These are phyloP conservation scores for Heliconius himera DNA, from an alignment of 1,140 invertebrate genomes.

Conservation along the genomic window DNA sequence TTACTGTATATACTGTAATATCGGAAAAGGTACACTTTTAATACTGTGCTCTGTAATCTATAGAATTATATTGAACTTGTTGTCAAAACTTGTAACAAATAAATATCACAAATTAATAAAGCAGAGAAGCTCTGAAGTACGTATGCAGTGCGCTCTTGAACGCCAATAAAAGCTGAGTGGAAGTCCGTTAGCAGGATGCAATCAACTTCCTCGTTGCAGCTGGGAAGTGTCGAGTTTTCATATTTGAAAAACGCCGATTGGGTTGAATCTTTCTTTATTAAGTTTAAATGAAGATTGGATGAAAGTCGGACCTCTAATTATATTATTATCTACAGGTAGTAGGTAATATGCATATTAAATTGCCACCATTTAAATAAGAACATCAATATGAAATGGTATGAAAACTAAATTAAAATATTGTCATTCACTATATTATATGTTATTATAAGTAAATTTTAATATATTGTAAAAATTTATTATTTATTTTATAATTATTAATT, in stretches of 20 bases:
- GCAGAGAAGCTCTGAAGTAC: neutral
- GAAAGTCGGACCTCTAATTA: neutral
- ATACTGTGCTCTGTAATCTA: too few relatives aligned
- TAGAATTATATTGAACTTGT: too few relatives aligned
- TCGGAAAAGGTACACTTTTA: too few relatives aligned
- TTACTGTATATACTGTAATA: too few relatives aligned
- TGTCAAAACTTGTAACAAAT: neutral
- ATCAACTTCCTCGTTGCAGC: conserved; percentile 34
- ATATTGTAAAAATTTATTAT: neutral
- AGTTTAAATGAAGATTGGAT: neutral
- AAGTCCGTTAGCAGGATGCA: conserved; percentile 39
- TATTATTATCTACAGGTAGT: neutral
- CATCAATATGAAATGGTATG: conserved; percentile 32
- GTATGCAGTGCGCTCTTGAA: conserved; percentile 22
- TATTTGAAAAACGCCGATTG: conserved; percentile 15
- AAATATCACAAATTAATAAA: neutral
- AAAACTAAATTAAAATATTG: conserved; percentile 12
- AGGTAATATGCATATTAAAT: conserved; percentile 18
- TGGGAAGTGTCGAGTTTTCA: conserved; percentile 23
- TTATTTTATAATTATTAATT: neutral
- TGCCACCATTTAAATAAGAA: conserved; percentile 26
- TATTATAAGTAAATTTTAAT: neutral
- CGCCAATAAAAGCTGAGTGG: conserved; percentile 24
- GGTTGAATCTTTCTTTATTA: neutral
- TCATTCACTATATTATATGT: neutral